These are phyloP conservation scores for Dorcus parallelipipedus DNA, from an alignment of 2,888 invertebrate genomes.

Conservation along the genomic window DNA sequence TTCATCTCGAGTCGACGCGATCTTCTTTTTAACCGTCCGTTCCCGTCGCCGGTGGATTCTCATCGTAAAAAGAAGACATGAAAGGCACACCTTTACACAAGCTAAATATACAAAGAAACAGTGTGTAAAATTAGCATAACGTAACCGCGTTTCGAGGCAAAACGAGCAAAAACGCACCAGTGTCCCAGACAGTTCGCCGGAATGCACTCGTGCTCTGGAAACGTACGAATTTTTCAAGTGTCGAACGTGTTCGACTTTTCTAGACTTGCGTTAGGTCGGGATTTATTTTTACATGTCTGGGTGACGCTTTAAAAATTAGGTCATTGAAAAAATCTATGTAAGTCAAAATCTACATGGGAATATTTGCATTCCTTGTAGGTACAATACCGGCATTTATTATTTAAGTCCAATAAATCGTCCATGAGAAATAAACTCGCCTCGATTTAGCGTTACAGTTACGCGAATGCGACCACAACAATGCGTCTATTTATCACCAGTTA, in stretches of 20 bases:
- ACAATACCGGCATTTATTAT: no score
- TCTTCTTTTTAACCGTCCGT: no score
- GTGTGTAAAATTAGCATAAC: slow-evolving; percentile 7
- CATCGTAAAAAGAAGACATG: no score
- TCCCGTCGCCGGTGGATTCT: no score
- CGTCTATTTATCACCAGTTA: background rate
- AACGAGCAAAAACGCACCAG: background rate
- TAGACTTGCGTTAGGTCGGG: background rate
- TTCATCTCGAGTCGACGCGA: background rate
- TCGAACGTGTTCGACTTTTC: background rate
- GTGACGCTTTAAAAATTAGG: background rate
- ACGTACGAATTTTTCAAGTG: background rate
- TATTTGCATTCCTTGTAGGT: no score
- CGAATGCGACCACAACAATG: background rate
- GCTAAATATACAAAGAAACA: background rate
- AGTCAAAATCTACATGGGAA: no score
- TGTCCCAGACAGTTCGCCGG: slow-evolving; percentile 4
- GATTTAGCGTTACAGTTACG: no score
- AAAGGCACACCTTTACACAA: background rate
- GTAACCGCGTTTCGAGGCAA: slow-evolving; percentile 2
- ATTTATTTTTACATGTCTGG: slow-evolving; percentile 1
- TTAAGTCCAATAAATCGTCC: no score
- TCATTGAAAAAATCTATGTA: no score
- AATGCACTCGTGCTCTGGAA: background rate
- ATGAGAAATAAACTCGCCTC: no score